Evolutionary conservation across 2,113 vertebrate genomes (phyloP).

Genomic region (Entosphenus tridentatus): DNA sequence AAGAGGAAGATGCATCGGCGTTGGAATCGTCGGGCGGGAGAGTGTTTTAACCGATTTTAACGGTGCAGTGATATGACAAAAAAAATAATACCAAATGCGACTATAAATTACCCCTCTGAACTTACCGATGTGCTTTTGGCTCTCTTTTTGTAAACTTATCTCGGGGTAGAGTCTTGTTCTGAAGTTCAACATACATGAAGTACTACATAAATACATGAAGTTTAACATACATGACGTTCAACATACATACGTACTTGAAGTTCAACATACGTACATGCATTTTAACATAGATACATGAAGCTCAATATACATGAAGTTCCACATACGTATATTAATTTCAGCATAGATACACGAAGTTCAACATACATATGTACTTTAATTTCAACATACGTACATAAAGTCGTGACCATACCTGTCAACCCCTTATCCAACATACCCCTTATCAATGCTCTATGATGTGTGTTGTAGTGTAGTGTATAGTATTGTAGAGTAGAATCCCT

Average conservation of each 20-base stretch:
- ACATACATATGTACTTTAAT: neutral
- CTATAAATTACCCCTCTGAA: constrained; percentile 1
- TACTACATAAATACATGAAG: neutral
- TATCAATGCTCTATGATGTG: neutral
- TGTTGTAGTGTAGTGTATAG: neutral
- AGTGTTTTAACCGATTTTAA: no score
- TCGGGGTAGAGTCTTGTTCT: neutral
- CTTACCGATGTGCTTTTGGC: neutral
- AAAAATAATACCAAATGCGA: neutral
- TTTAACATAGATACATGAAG: neutral
- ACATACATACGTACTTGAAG: neutral
- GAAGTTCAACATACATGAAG: neutral
- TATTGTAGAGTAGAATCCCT: neutral
- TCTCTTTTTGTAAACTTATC: neutral
- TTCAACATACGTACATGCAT: neutral
- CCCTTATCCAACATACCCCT: neutral
- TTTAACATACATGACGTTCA: neutral
- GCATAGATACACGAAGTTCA: neutral
- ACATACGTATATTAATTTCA: neutral
- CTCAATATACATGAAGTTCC: neutral
- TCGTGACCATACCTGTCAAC: neutral
- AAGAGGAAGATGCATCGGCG: no score
- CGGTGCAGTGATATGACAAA: no score
- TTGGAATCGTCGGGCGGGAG: no score
- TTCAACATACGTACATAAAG: neutral